Evolutionary conservation across 2,888 invertebrate genomes (phyloP), one percentile per base, ranked within the genome.

Genomic region (Brachyopa scutellaris): DNA sequence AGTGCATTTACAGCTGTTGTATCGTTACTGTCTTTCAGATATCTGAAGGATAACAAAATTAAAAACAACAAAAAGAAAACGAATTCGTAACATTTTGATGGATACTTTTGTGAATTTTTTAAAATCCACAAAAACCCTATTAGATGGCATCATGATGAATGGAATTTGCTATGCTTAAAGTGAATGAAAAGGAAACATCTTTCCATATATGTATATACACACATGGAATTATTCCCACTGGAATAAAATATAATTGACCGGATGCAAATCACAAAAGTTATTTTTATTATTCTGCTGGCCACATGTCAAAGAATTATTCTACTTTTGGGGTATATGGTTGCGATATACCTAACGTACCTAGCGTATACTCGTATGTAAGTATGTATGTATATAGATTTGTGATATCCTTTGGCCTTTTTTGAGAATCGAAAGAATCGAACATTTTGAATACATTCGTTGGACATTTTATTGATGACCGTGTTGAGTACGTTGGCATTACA

Each of bases 1-100:
- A 55, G 42, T 73, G 72, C 72, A 73, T 45, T 62, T 42, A 45
- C 31, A 33, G 45, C 42, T 31, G 33, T 7, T 33, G 57, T 17
- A 38, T 38, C 51, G 51, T 38, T 26, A 31, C 33, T 31, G 61
- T 13, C 36, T 53, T n/a, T n/a, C 2, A 23, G 38, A 21, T n/a
- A 47, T 13, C 19, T 7, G 29, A 45, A 45, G 31, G 42, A 61
- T 61, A 26, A 19, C 45, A 31, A 19, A 13, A 15, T 42, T 42
- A 17, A 5, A 42, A 4, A 47, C 11, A 6, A 2, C 42, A 15
- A 42, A 42, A 9, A 9, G 5, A 42, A 13, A 23, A 45, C 23
- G 23, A 38, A 38, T 38, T 15, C 15, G 13, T 13, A 15, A 15
- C 6, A 17, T 5, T 8, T 38, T 38, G 2, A 6, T 1, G 4